These are phyloP conservation scores for Labrus mixtus DNA, from an alignment of 2,113 vertebrate genomes.

Conservation along the genomic window DNA sequence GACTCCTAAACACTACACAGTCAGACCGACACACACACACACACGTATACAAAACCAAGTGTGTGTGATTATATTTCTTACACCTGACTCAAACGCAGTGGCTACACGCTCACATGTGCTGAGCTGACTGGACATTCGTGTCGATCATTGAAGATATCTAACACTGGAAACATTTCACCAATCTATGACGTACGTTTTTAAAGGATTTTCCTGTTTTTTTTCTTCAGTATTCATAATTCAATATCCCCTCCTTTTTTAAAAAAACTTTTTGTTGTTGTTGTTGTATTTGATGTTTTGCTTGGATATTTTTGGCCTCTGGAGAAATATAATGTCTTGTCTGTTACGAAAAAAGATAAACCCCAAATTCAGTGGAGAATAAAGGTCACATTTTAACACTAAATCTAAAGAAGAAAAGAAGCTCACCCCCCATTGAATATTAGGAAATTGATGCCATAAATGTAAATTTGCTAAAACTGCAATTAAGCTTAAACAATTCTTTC, in stretches of 20 bases:
- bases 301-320: not conserved
- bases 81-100: constrained; percentile 20
- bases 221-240: constrained; percentile 2
- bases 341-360: no score
- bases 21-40: not conserved
- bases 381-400: not conserved
- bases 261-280: no score
- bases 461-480: not conserved
- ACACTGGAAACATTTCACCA: not conserved
- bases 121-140: constrained; percentile 38
- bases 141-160: constrained; percentile 11
- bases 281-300: not conserved
- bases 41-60: constrained; percentile 2
- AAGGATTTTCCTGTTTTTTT: not conserved
- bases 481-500: not conserved
- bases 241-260: not conserved
- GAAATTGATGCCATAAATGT: not conserved
- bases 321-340: no score
- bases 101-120: constrained; percentile 33
- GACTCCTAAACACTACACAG: constrained; percentile 57
- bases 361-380: not conserved
- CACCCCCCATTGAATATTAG: no score
- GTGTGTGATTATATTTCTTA: constrained; percentile 28
- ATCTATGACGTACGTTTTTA: not conserved
- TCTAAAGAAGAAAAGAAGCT: not conserved